Base-by-base conservation (phyloP, 2,888 invertebrate genomes). In the Caenorhabditis imperialis region DNA sequence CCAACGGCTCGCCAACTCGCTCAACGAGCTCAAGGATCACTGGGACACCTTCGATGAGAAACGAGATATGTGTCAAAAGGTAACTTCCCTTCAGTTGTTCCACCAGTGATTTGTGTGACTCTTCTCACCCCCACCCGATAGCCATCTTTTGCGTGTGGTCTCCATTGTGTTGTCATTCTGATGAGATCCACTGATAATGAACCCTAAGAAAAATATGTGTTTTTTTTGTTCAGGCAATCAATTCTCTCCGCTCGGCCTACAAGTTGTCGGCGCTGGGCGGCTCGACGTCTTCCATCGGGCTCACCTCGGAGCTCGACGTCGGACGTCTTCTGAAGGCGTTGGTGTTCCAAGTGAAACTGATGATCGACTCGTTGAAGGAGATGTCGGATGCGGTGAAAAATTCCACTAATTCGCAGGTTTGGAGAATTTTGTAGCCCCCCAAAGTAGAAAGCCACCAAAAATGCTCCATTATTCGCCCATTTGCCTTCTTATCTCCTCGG, bases 21-120 rank as follows among this genome's bases (percentile, higher is more conserved):
- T 96, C 86, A 91, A 97, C 38, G 96, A 96, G 89, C 93, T 97
- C 79, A 94, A 95, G 85, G 96, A 97, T 87, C 96, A 96, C 89
- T 91, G 96, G 80, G 96, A 97, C 89, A 96, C 96, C 0, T 96
- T 94, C 89, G 92, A 94, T 82, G 95, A 96, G 89, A 92, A 94
- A 71, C 93, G 94, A 84, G 95, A 96, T 88, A 94, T 95, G 86
- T 93, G 94, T 30, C 88, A 90, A 75, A 90, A 90, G 88, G 90
- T 90, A 76, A 6, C 35, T 53, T 18, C 47, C 48, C 27, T 5
- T 8, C 16, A 7, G 42, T 38, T 3, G 16, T 14, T 5, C 38
- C n/a, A 14, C 12, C 38, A 5, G 48, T 65, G 65, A 65, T 65
- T 65, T 65, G 57, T 65, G 51, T 35, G 18, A 22, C 7, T 16